Conservation (phyloP, 2,797 vertebrate genomes). For the Dicrostonyx torquatus region DNA sequence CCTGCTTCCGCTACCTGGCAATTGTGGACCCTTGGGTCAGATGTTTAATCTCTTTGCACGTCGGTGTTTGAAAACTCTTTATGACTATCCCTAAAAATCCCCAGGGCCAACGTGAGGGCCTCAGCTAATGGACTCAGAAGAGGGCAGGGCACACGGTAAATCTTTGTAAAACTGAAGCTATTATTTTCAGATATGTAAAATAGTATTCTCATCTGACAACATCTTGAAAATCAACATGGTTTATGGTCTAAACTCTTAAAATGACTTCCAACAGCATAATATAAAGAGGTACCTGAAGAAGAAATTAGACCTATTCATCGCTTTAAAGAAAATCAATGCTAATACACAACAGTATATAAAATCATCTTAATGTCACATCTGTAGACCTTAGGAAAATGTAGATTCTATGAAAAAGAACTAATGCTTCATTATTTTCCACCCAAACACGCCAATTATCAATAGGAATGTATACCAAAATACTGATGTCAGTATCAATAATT, state of each 20-base stretch:
- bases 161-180: neutral
- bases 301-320: neutral
- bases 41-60: neutral
- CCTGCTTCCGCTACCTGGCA: neutral
- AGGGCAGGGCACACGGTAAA: neutral
- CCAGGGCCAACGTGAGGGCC: neutral
- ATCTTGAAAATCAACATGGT: neutral
- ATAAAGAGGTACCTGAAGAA: neutral
- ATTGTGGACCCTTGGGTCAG: neutral
- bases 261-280: neutral
- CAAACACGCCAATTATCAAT: neutral
- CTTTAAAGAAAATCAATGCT: neutral
- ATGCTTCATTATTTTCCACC: neutral
- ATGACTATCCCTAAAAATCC: neutral
- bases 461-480: slow-evolving; percentile 26
- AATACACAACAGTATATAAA: neutral
- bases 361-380: neutral
- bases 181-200: neutral
- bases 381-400: neutral
- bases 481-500: neutral
- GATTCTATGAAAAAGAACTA: neutral
- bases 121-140: neutral
- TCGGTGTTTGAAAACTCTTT: neutral
- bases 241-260: neutral
- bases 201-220: neutral